Conservation (phyloP, 2,113 vertebrate genomes). For the Orycteropus afer region DNA sequence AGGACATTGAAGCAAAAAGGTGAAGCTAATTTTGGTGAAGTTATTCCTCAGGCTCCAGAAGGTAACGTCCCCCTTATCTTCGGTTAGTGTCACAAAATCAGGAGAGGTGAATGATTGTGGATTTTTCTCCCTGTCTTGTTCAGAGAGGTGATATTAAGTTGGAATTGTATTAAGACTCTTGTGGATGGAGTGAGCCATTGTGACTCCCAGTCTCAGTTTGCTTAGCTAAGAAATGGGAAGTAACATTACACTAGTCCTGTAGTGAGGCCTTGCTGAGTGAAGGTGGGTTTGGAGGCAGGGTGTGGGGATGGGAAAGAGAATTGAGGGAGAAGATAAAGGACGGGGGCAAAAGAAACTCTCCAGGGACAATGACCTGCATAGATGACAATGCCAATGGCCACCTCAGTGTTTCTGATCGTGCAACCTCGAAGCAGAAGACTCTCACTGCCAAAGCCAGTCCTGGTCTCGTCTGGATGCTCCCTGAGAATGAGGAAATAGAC, state of each 20-base stretch:
- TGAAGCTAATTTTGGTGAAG: slow-evolving; percentile 79
- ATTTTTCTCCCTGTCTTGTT: neutral
- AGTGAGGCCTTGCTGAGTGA: neutral
- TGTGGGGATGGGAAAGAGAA: neutral
- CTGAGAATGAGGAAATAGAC: slow-evolving; percentile 83
- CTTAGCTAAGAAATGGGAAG: slow-evolving; percentile 8
- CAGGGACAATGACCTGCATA: slow-evolving; percentile 85
- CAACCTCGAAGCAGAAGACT: slow-evolving; percentile 90
- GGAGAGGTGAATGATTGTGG: no score
- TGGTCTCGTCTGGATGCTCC: slow-evolving; percentile 89
- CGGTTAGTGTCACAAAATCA: neutral
- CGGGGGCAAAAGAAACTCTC: neutral
- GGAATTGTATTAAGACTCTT: neutral
- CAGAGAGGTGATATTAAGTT: neutral
- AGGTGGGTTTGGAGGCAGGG: neutral
- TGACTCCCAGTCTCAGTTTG: neutral
- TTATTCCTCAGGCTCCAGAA: slow-evolving; percentile 84
- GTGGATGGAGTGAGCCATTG: neutral
- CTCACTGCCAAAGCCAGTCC: slow-evolving; percentile 85
- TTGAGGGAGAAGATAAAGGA: neutral
- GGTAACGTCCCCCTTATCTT: neutral
- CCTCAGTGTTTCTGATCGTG: slow-evolving; percentile 88
- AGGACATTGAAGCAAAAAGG: neutral
- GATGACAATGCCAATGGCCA: slow-evolving; percentile 86
- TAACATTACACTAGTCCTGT: neutral